These are phyloP conservation scores for Amazona ochrocephala DNA, from an alignment of 2,797 vertebrate genomes.

Conservation along the genomic window DNA sequence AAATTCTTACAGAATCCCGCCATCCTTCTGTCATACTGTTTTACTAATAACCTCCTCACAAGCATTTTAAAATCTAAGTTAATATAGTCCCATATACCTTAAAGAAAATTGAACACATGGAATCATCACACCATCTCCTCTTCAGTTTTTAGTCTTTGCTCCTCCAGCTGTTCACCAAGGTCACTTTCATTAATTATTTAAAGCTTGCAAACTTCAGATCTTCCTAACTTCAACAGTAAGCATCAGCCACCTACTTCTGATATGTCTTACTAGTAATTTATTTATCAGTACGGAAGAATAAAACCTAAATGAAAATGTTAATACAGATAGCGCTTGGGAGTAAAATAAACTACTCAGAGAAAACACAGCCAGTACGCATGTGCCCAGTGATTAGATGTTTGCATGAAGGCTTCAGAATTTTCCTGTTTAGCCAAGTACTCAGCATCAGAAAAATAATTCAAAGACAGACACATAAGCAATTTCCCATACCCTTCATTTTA, in stretches of 20 bases:
- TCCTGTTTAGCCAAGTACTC: background rate
- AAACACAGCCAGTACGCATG: background rate
- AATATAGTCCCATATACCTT: background rate
- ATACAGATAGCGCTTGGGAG: background rate
- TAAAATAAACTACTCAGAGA: background rate
- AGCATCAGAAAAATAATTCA: slow-evolving; percentile 1
- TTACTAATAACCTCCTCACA: background rate
- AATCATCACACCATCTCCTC: background rate
- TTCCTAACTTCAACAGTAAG: background rate
- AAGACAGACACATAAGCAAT: background rate
- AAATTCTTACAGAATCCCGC: background rate
- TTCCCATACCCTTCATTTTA: background rate
- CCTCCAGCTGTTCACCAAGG: background rate
- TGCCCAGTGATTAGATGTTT: background rate
- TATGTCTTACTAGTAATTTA: background rate
- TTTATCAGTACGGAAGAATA: background rate
- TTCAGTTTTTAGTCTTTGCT: background rate
- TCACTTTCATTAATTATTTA: background rate
- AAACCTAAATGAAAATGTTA: background rate
- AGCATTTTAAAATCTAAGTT: background rate
- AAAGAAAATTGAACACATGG: background rate
- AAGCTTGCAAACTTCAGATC: background rate
- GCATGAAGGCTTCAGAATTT: background rate
- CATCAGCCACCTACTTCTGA: background rate
- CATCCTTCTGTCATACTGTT: background rate